Evolutionary conservation across 1,140 invertebrate genomes (phyloP).

Genomic region (Zaprionus capensis): DNA sequence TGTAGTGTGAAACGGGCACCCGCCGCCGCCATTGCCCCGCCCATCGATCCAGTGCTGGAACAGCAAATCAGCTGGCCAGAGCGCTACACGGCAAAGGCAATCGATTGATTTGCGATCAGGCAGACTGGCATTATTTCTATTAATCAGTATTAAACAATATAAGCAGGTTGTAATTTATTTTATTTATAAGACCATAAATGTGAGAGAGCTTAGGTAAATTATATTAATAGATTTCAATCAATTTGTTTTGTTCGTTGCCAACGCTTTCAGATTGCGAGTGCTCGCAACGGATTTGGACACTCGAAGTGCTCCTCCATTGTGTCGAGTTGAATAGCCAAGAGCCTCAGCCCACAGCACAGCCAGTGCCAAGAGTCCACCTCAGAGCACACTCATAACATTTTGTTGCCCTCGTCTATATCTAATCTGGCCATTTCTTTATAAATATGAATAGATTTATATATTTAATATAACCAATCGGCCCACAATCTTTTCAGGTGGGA

Average conservation of each 20-base stretch:
- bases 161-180: constrained; percentile 79
- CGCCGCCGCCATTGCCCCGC: constrained; percentile 35
- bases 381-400: not conserved
- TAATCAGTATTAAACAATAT: constrained; percentile 76
- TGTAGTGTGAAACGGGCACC: constrained; percentile 3
- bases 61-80: constrained; percentile 70
- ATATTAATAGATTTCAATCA: constrained; percentile 60
- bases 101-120: constrained; percentile 50
- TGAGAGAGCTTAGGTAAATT: constrained; percentile 66
- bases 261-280: constrained; percentile 25
- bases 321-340: not conserved
- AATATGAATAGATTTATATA: constrained; percentile 60
- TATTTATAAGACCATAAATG: constrained; percentile 74
- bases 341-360: not conserved
- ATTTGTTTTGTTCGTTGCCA: constrained; percentile 49
- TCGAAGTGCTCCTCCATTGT: constrained; percentile 1
- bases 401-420: constrained; percentile 51
- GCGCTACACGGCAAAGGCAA: constrained; percentile 55
- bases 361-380: not conserved
- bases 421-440: constrained; percentile 68
- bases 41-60: constrained; percentile 66
- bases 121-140: constrained; percentile 52
- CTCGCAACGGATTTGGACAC: constrained; percentile 18
- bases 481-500: not conserved
- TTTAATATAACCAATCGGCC: not conserved